These are phyloP conservation scores for Oxycera nigricornis DNA, from an alignment of 2,888 invertebrate genomes.

Conservation along the genomic window DNA sequence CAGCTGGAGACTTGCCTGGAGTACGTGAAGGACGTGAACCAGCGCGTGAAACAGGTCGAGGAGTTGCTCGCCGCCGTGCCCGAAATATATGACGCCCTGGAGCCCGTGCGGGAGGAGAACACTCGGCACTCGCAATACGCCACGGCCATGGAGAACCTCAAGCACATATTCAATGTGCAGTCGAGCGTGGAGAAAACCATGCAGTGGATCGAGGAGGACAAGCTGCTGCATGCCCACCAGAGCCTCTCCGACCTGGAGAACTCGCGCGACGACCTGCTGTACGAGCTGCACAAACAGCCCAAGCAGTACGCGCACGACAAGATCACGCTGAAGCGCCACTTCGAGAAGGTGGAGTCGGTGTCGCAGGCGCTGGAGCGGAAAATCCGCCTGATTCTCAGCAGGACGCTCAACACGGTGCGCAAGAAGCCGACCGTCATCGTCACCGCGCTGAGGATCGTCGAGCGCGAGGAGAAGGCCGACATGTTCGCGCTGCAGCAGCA, in stretches of 20 bases:
- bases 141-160: conserved; percentile 96
- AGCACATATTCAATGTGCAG: conserved; percentile 97
- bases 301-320: conserved; percentile 90
- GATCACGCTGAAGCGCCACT: conserved; percentile 93
- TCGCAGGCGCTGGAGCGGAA: conserved; percentile 91
- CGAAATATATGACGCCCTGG: conserved; percentile 79
- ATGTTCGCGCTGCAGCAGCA: conserved; percentile 76
- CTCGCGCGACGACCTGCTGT: conserved; percentile 93
- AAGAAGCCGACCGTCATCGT: conserved; percentile 96
- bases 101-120: conserved; percentile 89
- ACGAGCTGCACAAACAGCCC: conserved; percentile 91
- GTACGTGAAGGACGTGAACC: conserved; percentile 78
- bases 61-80: conserved; percentile 78
- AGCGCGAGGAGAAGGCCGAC: conserved; percentile 96
- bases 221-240: conserved; percentile 91
- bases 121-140: conserved; percentile 95
- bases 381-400: conserved; percentile 84
- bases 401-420: conserved; percentile 91
- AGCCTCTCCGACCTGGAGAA: conserved; percentile 95
- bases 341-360: conserved; percentile 91
- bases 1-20: conserved; percentile 85
- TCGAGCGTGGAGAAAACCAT: conserved; percentile 95
- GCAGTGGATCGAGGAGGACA: conserved; percentile 93
- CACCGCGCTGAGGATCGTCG: conserved; percentile 93
- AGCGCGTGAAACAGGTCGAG: conserved; percentile 79